Evolutionary conservation across 2,113 vertebrate species (phyloP), one percentile per base, ranked within the genome.

Genomic region (Anoplopoma fimbria): DNA sequence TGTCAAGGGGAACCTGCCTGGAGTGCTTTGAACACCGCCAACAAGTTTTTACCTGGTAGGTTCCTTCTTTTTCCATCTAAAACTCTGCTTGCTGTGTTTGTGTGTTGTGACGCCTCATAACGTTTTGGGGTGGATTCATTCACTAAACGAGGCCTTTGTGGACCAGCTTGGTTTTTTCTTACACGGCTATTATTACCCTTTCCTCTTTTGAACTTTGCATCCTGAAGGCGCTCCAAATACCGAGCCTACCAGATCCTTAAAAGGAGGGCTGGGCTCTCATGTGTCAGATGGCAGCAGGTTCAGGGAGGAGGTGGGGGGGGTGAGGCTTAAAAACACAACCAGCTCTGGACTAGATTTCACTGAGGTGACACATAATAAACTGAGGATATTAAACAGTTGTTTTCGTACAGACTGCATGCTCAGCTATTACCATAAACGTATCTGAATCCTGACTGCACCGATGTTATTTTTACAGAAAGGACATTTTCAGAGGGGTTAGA

Each of bases 191-290:
- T 94, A 93, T 94, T 95, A 95, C 88, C 70, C 93, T 95, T 94
- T 95, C 94, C 94, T 91, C 94, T 95, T 96, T 94, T 88, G 93
- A 93, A 94, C 90, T 84, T n/a, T 79, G 86, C 75, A 80, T 92
- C 89, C 90, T 93, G 93, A 93, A 92, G 86, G 90, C 88, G 72
- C 58, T 94, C 94, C 86, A 93, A 89, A 93, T 91, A 83, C 89
- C 94, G 85, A 91, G 90, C 87, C 93, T 89, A 79, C 86, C 91
- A 91, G 75, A 68, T 87, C 95, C 95, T 94, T 96, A 95, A 96
- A 96, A 93, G 95, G 95, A 92, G 79, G 90, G 83, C 72, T 36
- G 86, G 65, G 84, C 65, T 92, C 93, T 95, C 93, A 84, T 83
- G 86, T 95, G 89, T 91, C 93, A 89, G 67, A 33, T 61, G 57